Base-by-base conservation (phyloP, 2,797 vertebrate species). In the Dryobates pubescens region DNA sequence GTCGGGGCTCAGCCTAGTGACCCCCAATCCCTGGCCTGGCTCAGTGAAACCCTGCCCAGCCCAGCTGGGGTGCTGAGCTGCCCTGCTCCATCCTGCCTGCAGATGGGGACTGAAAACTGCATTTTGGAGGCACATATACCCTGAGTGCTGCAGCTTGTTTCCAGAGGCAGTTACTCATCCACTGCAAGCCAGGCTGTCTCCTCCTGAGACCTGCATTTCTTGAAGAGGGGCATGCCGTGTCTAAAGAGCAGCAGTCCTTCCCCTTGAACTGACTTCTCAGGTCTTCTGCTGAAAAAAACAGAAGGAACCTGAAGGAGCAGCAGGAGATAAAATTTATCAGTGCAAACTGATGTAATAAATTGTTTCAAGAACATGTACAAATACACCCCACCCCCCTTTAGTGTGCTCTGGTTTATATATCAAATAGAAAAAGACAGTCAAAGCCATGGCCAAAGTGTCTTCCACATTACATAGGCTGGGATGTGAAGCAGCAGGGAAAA, bases 91-190 rank as follows among this genome's bases (percentile, higher is more conserved):
- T 91, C 84, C 86, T 92, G 86, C 96, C 94, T 96, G 95, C 91
- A 96, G 95, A 64, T 93, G 94, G 96, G 91, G 96, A 96, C 83
- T 84, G 64, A 77, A 92, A 95, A 67, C 95, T 95, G 17, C 14
- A 2, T 92, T 96, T 94, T 57, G 92, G 84, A 93, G 81, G 64
- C 78, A n/a, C 43, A 32, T 81, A 76, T 53, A 24, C 3, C 20
- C 49, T 0, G 15, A 78, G 70, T 51, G 57, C 86, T 68, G 70
- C 88, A 79, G 77, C 63, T 86, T 24, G 5, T 67, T 88, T 88
- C 76, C 67, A 86, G 59, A 88, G 74, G 83, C 83, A 81, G 78
- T 89, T 81, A 63, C 9, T 88, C 56, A 76, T 76, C 45, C 85
- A 63, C 67, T 69, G 67, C 70, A 34, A 92, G 70, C 58, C 1